A percentile compares a stretch with the other conserved stretches of the same genome.
Evolutionary conservation across 2,113 vertebrate genomes (phyloP).

Genomic region (Aleadryas rufinucha): DNA sequence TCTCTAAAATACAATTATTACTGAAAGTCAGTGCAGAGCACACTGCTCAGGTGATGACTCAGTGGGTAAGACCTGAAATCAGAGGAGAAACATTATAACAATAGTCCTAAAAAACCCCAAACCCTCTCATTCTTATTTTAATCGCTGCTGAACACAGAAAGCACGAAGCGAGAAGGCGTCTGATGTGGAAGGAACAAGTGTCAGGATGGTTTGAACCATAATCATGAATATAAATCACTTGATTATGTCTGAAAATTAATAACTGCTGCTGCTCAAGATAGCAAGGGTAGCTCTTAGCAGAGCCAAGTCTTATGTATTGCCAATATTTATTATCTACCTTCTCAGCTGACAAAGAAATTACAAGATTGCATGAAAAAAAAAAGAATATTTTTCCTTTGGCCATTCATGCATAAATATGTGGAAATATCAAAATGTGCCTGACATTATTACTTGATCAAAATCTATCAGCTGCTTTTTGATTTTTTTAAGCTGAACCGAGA

Average conservation of each 20-base stretch:
- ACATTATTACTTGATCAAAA: not conserved
- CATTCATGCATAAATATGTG: not conserved
- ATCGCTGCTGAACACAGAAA: not conserved
- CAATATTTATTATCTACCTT: not conserved
- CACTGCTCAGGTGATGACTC: not conserved
- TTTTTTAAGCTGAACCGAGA: not conserved
- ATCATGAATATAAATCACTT: constrained; percentile 10
- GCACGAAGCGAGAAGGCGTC: not conserved
- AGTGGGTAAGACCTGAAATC: not conserved
- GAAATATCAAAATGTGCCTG: not conserved
- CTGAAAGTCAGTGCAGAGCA: not conserved
- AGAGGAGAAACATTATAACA: not conserved
- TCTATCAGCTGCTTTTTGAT: not conserved
- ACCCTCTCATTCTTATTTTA: not conserved
- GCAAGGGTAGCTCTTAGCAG: not conserved
- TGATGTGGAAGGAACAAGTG: not conserved
- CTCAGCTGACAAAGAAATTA: not conserved
- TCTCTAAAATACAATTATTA: not conserved
- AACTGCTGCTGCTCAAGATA: not conserved
- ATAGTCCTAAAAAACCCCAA: not conserved
- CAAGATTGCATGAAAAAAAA: not conserved
- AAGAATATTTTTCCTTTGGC: not conserved
- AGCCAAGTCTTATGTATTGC: not conserved
- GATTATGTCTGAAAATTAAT: not conserved
- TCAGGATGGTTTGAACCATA: not conserved